phyloP scores from a whole-genome alignment of 2,113 vertebrate genomes.

The Anoura caudifer region DNA sequence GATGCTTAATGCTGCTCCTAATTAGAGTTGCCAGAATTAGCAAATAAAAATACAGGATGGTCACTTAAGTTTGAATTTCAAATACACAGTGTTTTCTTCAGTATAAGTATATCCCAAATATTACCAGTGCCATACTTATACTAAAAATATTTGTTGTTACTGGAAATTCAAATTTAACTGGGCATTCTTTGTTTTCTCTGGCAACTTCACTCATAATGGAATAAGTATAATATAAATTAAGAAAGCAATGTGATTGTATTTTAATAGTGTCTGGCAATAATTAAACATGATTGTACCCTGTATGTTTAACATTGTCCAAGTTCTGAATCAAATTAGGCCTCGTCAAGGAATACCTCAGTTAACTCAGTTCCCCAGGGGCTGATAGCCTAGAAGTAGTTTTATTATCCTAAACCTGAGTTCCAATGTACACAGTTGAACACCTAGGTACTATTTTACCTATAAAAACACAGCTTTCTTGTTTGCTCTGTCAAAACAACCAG shows the following conservation, averaged over 20 bases:
- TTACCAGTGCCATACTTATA: not conserved
- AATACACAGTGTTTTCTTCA: not conserved
- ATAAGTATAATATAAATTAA: not conserved
- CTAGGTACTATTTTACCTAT: not conserved
- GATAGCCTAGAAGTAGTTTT: not conserved
- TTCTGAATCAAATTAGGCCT: not conserved
- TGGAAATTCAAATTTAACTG: not conserved
- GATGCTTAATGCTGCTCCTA: not conserved
- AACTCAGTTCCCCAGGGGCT: not conserved
- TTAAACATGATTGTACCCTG: not conserved
- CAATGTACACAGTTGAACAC: not conserved
- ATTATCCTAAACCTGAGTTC: not conserved
- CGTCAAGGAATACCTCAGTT: not conserved
- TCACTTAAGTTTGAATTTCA: not conserved
- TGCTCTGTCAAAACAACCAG: not conserved
- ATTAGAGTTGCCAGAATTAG: not conserved
- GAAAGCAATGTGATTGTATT: not conserved
- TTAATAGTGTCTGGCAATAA: not conserved
- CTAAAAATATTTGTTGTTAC: not conserved
- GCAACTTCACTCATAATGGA: not conserved
- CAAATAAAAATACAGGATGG: not conserved
- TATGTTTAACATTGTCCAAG: not conserved
- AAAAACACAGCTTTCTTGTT: not conserved
- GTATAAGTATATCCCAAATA: not conserved
- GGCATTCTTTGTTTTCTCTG: not conserved